A percentile compares a stretch with the other conserved stretches of the same genome.
Conservation (phyloP, 1,140 invertebrate species). For the Drosophila jambulina region DNA sequence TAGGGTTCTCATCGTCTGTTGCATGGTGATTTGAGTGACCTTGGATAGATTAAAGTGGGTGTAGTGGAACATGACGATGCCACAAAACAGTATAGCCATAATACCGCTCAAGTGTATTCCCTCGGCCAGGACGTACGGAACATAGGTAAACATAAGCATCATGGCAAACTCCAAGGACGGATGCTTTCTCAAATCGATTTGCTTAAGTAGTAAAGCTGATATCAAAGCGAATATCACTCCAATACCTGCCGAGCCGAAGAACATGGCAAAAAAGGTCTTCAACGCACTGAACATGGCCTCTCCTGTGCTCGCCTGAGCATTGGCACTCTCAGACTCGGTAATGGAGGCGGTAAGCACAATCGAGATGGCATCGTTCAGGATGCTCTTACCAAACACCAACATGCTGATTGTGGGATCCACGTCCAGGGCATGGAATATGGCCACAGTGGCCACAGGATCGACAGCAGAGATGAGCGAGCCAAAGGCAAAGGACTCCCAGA, state of each 20-base stretch:
- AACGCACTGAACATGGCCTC: no score
- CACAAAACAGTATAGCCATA: no score
- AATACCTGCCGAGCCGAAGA: no score
- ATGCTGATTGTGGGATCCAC: constrained; percentile 98
- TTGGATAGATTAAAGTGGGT: constrained; percentile 99
- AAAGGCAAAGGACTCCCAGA: constrained; percentile 99
- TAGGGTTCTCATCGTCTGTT: constrained; percentile 98
- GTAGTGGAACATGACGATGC: no score
- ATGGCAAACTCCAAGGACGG: no score
- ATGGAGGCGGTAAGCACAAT: constrained; percentile 98
- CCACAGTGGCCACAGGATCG: constrained; percentile 98
- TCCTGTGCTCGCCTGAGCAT: constrained; percentile 85
- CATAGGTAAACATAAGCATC: no score
- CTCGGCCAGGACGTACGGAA: no score
- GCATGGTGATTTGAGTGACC: constrained; percentile 99
- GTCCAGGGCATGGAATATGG: constrained; percentile 98
- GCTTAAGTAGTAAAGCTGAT: no score
- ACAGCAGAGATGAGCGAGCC: constrained; percentile 98
- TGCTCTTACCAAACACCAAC: constrained; percentile 99
- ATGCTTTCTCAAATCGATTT: no score
- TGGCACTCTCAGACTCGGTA: constrained; percentile 85
- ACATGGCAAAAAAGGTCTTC: no score
- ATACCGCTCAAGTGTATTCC: no score
- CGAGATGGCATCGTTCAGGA: constrained; percentile 99
- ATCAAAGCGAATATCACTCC: no score